Evolutionary conservation across 2,113 vertebrate species (phyloP), one percentile per base, ranked within the genome.

Genomic region (Scomber colias): DNA sequence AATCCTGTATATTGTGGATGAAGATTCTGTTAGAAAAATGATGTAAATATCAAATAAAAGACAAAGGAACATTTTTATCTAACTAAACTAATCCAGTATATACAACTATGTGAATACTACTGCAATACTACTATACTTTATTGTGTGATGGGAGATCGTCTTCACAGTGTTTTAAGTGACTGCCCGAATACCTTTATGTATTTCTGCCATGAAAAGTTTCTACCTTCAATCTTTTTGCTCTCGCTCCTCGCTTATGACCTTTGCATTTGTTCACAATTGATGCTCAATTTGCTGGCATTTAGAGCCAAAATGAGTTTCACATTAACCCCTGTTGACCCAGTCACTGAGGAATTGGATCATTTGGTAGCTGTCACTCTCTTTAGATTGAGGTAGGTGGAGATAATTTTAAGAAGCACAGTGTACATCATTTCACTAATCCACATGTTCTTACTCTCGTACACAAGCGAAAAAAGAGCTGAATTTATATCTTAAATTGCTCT

Each of bases 231-330:
- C 77, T 69, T 77, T 85, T 72, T 62, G 59, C 67, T 82, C 79
- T 83, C 70, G 46, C 77, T 87, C 92, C 89, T 89, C 82, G 75
- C 40, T 75, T 82, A 79, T 89, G 89, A 92, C 89, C 86, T 92
- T 90, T 92, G 79, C 84, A 84, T 89, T 90, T 88, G 84, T 81
- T 90, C 84, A 86, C 84, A 89, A 90, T 81, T 86, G 89, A 90
- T 91, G 88, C 83, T 86, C 89, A 88, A 90, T 93, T 93, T 92
- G 87, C 77, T 82, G 84, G 76, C 89, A 92, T 91, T 93, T 90
- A 84, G 75, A 85, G 77, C 40, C 67, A 77, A 86, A 92, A 92
- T 89, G 84, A 90, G 81, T 88, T 85, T 86, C 61, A 64, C 45
- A 82, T 84, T 89, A 90, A 91, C 87, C 90, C 76, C 48, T 45